Percentiles rank a stretch among this genome's conserved stretches.
Conservation (phyloP, 2,797 vertebrate species). For the Otus scops region DNA sequence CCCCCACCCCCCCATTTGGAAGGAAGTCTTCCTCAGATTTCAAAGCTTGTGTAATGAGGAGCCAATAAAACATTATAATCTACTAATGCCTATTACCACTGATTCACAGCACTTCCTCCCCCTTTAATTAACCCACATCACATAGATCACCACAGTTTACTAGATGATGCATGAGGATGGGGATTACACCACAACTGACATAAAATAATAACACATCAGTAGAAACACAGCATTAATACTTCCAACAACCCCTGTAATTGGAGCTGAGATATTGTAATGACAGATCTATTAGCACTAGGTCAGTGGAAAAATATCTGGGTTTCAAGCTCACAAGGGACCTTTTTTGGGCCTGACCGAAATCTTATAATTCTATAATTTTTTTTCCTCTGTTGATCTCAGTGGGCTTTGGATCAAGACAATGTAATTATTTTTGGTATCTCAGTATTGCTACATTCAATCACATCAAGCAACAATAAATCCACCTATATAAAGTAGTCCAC, state of each 20-base stretch:
- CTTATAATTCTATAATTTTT: background rate
- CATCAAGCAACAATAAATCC: background rate
- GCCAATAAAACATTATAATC: background rate
- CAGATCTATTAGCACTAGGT: background rate
- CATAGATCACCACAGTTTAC: background rate
- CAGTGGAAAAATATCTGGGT: background rate
- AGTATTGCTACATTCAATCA: background rate
- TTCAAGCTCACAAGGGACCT: background rate
- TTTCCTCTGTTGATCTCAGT: background rate
- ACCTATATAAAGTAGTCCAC: background rate
- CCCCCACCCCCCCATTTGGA: rapidly evolving
- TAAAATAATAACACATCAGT: background rate
- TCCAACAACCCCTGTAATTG: background rate
- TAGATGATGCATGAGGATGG: background rate
- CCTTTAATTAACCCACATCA: conserved; percentile 25
- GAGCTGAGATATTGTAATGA: background rate
- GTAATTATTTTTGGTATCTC: background rate
- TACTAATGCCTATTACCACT: background rate
- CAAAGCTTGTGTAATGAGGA: background rate
- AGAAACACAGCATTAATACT: background rate
- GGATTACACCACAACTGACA: background rate
- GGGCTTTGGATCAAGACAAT: background rate
- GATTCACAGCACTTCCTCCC: background rate
- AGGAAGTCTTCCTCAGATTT: background rate
- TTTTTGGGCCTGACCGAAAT: background rate